These are phyloP conservation scores for Nomada ferruginata DNA, from an alignment of 2,888 invertebrate species.

Conservation along the genomic window DNA sequence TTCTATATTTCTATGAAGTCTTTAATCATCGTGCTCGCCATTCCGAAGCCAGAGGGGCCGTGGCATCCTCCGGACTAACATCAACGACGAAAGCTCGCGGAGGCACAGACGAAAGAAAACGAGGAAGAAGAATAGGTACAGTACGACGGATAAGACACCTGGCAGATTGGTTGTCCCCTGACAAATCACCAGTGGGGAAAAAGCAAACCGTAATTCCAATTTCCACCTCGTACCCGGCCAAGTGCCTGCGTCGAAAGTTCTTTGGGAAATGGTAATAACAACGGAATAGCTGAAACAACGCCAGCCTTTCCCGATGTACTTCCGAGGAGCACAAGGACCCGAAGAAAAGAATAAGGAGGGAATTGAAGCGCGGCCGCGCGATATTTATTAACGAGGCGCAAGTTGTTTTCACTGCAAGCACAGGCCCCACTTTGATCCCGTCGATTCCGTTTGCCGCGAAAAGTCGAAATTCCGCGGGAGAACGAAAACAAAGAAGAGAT, in stretches of 20 bases:
- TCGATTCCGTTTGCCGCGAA: background rate
- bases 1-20: constrained; percentile 43
- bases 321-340: background rate
- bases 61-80: constrained; percentile 10
- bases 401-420: constrained; percentile 26
- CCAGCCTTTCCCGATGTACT: too few species aligned
- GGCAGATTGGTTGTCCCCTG: background rate
- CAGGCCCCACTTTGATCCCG: constrained; percentile 12
- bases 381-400: constrained; percentile 33
- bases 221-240: background rate
- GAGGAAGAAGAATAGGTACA: background rate
- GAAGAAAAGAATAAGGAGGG: constrained; percentile 5
- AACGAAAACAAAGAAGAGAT: constrained; percentile 11
- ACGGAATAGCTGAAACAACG: background rate
- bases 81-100: constrained; percentile 11
- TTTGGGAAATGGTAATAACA: background rate
- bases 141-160: background rate
- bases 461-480: constrained; percentile 5
- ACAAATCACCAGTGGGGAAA: background rate
- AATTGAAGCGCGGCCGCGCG: background rate
- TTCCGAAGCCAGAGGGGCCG: constrained; percentile 32
- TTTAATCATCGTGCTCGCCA: constrained; percentile 50
- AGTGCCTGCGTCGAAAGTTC: background rate
- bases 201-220: background rate
- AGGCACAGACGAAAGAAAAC: background rate